These are phyloP conservation scores for Chionis minor DNA, from an alignment of 2,113 vertebrate species.

Conservation along the genomic window DNA sequence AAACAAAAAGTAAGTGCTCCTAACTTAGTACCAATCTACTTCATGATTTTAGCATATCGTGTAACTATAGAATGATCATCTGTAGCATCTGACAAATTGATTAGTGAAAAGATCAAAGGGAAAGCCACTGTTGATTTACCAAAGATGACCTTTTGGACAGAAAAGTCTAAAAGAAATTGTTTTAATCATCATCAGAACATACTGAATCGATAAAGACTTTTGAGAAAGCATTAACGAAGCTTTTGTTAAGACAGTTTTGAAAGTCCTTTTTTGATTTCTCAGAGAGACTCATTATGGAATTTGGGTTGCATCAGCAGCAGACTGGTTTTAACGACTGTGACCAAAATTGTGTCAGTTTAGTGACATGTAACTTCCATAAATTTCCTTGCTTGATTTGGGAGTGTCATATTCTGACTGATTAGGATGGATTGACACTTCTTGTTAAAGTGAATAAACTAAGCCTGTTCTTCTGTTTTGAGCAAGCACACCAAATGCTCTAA, in stretches of 20 bases:
- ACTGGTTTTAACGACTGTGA: neutral
- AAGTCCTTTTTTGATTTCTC: neutral
- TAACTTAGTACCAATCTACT: neutral
- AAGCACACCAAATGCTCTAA: neutral
- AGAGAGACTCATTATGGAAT: neutral
- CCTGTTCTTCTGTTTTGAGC: neutral
- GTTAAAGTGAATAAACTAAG: neutral
- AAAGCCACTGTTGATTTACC: neutral
- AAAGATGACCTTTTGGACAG: neutral
- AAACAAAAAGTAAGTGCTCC: conserved; percentile 90
- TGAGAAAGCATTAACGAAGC: neutral
- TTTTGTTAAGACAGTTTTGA: neutral
- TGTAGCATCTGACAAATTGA: neutral
- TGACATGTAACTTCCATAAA: neutral
- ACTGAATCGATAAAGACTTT: neutral
- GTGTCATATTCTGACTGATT: neutral
- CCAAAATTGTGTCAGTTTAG: neutral
- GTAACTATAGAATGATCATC: neutral
- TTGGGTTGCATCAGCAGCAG: neutral
- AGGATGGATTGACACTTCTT: neutral
- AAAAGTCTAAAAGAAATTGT: neutral
- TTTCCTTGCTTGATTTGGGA: neutral
- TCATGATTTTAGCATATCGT: neutral
- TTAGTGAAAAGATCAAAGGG: neutral
- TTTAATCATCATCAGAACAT: neutral